Base-by-base conservation (phyloP, 2,797 vertebrate species). In the Coccyzus lansbergi region DNA sequence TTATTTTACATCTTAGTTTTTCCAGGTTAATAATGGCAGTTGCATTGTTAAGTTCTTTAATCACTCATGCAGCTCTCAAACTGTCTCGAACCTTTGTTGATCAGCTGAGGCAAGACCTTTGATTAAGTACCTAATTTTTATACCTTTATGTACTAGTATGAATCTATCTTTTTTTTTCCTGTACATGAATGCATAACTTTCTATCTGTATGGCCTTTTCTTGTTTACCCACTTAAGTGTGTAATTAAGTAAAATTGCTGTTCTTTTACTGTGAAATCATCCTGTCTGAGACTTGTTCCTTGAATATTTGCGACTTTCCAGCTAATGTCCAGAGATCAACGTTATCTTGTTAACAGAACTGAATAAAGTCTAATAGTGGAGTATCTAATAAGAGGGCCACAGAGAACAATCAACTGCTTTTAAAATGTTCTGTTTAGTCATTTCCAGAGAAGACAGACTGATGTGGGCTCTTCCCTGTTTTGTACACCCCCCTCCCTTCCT, bases 401-500 rank as follows among this genome's bases (percentile, higher is more conserved):
- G 6, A n/a, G 14, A 65, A 74, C 11, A 24, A 14, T 12, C 38
- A 40, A 5, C 5, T 49, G 16, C 33, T 62, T 76, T 52, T 18
- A 38, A 48, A 70, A 34, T 56, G 48, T 46, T 8, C 10, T 68
- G 26, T 36, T 22, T 9, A 71, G 21, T 5, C 4, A 7, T 71
- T 70, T 28, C 42, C 13, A 58, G 8, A 17, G 28, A 13, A 75
- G 19, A 34, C 3, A 28, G 20, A 38, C 19, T 40, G 52, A 17
- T 15, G n/a, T 1, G 8, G 13, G 9, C 7, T 81, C 25, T 44
- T 59, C 28, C 52, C 15, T 14, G 4, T 36, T 12, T 8, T 63
- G 9, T 28, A 9, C 19, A 5, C 4, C 2, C 7, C 11, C 38
- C 9, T 17, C 3, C 4, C 9, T 68, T 10, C 4, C 48, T 28